phyloP scores from a whole-genome alignment of 2,113 vertebrate species.

The Geothlypis trichas region DNA sequence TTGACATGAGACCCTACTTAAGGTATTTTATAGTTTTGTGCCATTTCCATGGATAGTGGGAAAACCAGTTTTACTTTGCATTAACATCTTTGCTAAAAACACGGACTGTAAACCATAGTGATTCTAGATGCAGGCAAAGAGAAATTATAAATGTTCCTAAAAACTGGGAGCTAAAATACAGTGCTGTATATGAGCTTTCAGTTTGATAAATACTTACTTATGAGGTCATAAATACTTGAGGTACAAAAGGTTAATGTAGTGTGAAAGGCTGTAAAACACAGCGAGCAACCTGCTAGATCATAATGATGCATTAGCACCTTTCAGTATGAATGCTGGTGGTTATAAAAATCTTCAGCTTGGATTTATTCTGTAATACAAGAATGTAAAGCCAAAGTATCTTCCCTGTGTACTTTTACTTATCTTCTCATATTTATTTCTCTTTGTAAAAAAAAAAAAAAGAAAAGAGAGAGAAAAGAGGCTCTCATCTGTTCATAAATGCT shows the following conservation, averaged over 20 bases:
- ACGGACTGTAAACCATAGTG: background rate
- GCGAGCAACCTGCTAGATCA: constrained; percentile 78
- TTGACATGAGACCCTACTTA: background rate
- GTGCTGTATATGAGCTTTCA: constrained; percentile 74
- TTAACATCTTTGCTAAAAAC: background rate
- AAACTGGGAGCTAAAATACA: constrained; percentile 60
- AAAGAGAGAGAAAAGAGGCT: background rate
- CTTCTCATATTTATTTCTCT: constrained; percentile 26
- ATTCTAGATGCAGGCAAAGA: constrained; percentile 60
- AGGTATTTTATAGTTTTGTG: background rate
- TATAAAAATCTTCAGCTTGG: constrained; percentile 59
- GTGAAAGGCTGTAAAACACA: constrained; percentile 81
- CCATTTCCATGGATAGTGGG: background rate
- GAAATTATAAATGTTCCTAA: constrained; percentile 67
- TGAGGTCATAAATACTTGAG: constrained; percentile 82
- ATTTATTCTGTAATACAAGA: constrained; percentile 20
- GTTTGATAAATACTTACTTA: constrained; percentile 84
- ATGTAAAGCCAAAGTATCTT: constrained; percentile 20
- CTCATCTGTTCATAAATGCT: constrained; percentile 19
- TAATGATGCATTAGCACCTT: constrained; percentile 79
- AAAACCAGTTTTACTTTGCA: background rate
- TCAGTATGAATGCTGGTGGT: constrained; percentile 60
- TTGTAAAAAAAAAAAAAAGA: background rate
- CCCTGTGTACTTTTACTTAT: background rate
- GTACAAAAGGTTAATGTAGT: constrained; percentile 88